Evolutionary conservation across 2,888 invertebrate species (phyloP), one percentile per base, ranked within the genome.

Genomic region (Netelia fuscicornis): DNA sequence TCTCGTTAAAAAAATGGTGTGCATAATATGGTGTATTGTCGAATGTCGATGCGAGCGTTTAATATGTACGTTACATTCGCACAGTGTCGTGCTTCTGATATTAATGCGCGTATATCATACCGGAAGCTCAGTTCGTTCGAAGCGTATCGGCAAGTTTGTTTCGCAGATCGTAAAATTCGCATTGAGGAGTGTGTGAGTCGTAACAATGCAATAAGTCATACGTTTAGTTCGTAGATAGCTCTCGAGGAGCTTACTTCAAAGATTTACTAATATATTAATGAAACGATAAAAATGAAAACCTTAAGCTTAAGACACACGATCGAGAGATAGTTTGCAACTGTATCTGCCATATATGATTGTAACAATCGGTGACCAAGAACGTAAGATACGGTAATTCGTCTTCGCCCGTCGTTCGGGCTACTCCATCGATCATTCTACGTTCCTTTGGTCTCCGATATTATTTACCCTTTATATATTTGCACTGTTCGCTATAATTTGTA

Each of bases 181-280:
- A 58, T 80, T 81, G 44, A 52, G 48, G 17, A 67, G n/a, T 37
- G 13, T 42, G 56, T 58, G 77, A 74, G 54, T 68, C 62, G 71
- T 65, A 52, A 68, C 81, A 79, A 86, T 86, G 84, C 81, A 79
- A 81, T 54, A 77, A 86, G 86, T 84, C 86, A 84, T 76, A 75
- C 60, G 58, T 85, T 84, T 81, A 81, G 84, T 82, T 84, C 58
- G 30, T 84, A 81, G 25, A 52, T 62, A 64, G 65, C 76, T 72
- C 79, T 0, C 37, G 9, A 3, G 30, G 23, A 68, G 81, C 77
- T 76, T 81, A 75, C 77, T 83, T 79, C 80, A 86, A 85, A 86
- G 83, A 85, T 81, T 83, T 70, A 56, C 58, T 86, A 82, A 82
- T 84, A 78, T 80, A 82, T 83, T 37, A 44, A 75, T 60, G 17